Conservation (phyloP, 2,113 vertebrate genomes). For the Crotalus horridus region DNA sequence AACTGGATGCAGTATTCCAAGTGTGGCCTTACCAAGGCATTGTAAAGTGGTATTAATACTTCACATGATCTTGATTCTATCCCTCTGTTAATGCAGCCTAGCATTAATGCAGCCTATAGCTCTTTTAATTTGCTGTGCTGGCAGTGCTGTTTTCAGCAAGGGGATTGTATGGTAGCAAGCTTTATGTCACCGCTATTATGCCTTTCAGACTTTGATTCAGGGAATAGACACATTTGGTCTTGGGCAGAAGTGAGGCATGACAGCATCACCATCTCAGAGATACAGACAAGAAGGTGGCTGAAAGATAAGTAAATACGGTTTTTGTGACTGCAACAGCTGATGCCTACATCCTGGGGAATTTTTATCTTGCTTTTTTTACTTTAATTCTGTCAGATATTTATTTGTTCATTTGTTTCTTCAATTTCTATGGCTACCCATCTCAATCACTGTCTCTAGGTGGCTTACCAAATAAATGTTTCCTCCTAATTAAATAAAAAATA, state of each 20-base stretch:
- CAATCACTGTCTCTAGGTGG: background rate
- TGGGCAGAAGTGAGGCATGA: background rate
- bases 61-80: no score
- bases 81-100: no score
- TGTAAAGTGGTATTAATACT: no score
- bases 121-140: background rate
- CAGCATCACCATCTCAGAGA: background rate
- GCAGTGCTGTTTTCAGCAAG: background rate
- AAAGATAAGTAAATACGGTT: background rate
- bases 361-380: background rate
- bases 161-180: background rate
- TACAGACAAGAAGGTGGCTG: background rate
- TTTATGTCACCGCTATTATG: background rate
- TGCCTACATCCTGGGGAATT: background rate
- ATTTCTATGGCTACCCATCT: background rate
- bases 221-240: background rate
- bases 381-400: background rate
- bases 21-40: no score
- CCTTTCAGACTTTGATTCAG: background rate
- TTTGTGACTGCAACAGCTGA: background rate
- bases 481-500: background rate
- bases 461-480: background rate
- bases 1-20: no score
- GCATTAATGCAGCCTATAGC: background rate
- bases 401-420: background rate